Base-by-base conservation (phyloP, 2,888 invertebrate species). In the Dryococelus australis region DNA sequence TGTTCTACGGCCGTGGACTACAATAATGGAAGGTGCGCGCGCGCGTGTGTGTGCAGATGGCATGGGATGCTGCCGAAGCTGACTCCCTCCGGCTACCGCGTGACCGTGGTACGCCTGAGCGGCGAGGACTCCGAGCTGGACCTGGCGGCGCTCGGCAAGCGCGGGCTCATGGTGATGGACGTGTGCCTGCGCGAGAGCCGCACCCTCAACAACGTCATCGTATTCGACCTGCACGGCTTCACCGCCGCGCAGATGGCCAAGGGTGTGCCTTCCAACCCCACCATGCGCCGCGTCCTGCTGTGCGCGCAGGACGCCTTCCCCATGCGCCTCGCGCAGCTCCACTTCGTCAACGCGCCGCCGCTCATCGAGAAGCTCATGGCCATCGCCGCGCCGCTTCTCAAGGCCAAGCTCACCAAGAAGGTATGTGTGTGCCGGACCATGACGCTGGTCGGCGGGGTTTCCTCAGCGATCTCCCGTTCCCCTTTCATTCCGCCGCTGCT, bases 301-400 rank as follows among this genome's bases (percentile, higher is more conserved):
- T 92, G 92, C 4, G 91, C 91, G 16, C 92, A 92, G 87, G 92
- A 92, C 87, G 92, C 92, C 83, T 92, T 92, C 91, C 92, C 92
- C 0, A 90, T 92, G 51, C 90, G 92, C 87, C 90, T 92, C 43
- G 90, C 87, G 88, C 90, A 91, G 85, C 89, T 92, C 28, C 90
- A 92, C 86, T 92, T 87, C 84, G 27, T 88, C 10, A 89, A 89
- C 78, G 86, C 84, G 27, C 88, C 88, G 0, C 85, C 90, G 8
- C 91, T 92, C 85, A 90, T 92, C 8, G 90, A 90, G 65, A 92
- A 89, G 86, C 87, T 92, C 16, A 85, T 92, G 0, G 91, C 90
- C 84, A 89, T 92, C 87, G 91, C 92, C 89, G 91, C 91, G 87
- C 92, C 92, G 0, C 87, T 92, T 8, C 89, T 92, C 0, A 92